phyloP scores from a whole-genome alignment of 2,797 vertebrate species.

The Tachyglossus aculeatus region DNA sequence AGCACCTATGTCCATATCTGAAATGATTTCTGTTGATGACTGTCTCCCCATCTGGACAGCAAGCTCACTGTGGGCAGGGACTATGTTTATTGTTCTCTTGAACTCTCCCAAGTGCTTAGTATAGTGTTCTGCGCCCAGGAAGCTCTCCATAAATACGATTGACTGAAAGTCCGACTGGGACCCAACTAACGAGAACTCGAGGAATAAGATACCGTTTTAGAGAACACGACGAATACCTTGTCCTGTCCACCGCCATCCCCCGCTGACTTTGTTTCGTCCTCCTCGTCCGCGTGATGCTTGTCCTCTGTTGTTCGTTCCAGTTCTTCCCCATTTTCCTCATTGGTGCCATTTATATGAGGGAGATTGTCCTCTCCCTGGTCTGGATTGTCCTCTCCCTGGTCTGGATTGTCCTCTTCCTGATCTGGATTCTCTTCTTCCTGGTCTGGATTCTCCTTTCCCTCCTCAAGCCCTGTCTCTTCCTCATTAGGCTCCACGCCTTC shows the following conservation, averaged over 20 bases:
- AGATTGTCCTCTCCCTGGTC: constrained; percentile 30
- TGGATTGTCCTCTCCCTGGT: constrained; percentile 27
- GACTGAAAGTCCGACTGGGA: too few relatives aligned
- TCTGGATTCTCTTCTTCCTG: constrained; percentile 24
- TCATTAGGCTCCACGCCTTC: background rate
- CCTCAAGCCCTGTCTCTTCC: background rate
- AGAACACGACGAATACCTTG: constrained; percentile 55
- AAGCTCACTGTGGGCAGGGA: too few relatives aligned
- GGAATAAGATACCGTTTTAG: too few relatives aligned
- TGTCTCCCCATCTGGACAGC: too few relatives aligned
- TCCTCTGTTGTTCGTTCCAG: constrained; percentile 34
- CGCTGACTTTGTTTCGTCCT: constrained; percentile 43
- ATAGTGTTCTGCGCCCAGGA: too few relatives aligned
- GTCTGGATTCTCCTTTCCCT: constrained; percentile 5
- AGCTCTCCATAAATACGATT: too few relatives aligned
- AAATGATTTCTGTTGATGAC: too few relatives aligned
- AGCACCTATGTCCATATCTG: too few relatives aligned
- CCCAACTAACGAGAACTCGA: too few relatives aligned
- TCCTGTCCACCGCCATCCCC: constrained; percentile 43
- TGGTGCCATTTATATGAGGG: constrained; percentile 17
- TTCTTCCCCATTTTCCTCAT: constrained; percentile 61
- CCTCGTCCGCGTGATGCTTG: constrained; percentile 18
- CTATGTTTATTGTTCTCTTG: too few relatives aligned
- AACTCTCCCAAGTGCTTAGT: too few relatives aligned
- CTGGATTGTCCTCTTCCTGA: constrained; percentile 7